Percentiles rank a stretch among this genome's conserved stretches.
phyloP scores from a whole-genome alignment of 2,888 invertebrate species.

The Emmelina monodactyla region DNA sequence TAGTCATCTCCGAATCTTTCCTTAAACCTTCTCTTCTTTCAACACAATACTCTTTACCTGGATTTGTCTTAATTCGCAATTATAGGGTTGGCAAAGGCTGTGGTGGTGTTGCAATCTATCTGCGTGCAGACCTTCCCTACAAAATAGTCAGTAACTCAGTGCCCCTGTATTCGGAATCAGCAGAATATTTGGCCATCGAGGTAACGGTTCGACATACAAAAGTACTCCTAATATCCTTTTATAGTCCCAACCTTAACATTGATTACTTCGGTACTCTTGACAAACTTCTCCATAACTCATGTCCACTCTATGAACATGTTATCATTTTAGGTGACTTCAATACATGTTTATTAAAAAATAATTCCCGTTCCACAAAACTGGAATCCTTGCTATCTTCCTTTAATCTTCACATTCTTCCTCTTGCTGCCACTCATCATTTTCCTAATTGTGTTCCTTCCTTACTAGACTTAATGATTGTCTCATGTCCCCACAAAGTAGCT shows the following conservation, averaged over 20 bases:
- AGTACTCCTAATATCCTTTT: no score
- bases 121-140: neutral
- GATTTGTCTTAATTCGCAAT: slow-evolving; percentile 1
- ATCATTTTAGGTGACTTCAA: slow-evolving; percentile 15
- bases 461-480: no score
- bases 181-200: slow-evolving; percentile 2
- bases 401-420: no score
- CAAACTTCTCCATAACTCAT: slow-evolving; percentile 6
- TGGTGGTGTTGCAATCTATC: no score
- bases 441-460: no score
- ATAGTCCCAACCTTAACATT: neutral
- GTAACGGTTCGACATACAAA: neutral
- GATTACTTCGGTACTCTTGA: neutral
- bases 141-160: neutral
- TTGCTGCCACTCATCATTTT: slow-evolving; percentile 11
- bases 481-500: slow-evolving; percentile 5
- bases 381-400: no score
- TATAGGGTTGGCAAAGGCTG: neutral
- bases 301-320: slow-evolving; percentile 7
- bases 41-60: no score
- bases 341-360: slow-evolving; percentile 4
- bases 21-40: no score
- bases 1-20: slow-evolving; percentile 2
- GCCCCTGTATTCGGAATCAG: neutral
- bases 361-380: slow-evolving; percentile 3